Evolutionary conservation across 2,797 vertebrate species (phyloP), one percentile per base, ranked within the genome.

Genomic region (Phrynocephalus forsythii): DNA sequence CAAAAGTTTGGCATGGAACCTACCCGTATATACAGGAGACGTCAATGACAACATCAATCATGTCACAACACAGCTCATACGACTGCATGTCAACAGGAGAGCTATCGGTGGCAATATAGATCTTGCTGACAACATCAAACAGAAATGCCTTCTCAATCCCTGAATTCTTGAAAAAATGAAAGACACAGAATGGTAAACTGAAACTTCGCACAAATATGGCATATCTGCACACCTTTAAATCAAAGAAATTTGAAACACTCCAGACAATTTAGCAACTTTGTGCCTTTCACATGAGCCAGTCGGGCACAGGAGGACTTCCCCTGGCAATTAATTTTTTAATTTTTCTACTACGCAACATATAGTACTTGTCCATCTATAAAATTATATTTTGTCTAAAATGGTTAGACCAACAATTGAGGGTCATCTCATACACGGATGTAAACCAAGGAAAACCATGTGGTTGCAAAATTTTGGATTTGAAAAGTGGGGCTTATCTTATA

Each of bases 91-190:
- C 99, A 89, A 99, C 99, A 11, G 99, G 99, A 56, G 99, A 99
- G 93, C 99, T 99, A 97, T 99, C 99, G 83, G 99, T 99, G 93
- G 99, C 99, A 30, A 99, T 99, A 97, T 99, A 99, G 97, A 99
- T 99, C 97, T 99, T 99, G 96, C 99, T 99, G 97, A 99, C 99
- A 91, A 99, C 99, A n/a, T 99, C 99, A 77, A 99, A 99, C 95
- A 99, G 97, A 93, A 99, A 99, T 91, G 99, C 99, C 94, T 99
- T 99, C 96, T 99, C 99, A 88, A 99, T 99, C 95, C 99, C 99
- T 96, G 99, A 99, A 97, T 99, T 99, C 99, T 99, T 96, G 84
- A 87, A 91, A 76, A 92, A 96, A 79, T 48, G 28, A 56, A 87
- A 4, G 75, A 71, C 90, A 94, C 77, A 95, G 69, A 86, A 89